A percentile compares a stretch with the other conserved stretches of the same genome.
phyloP scores from a whole-genome alignment of 2,113 vertebrate species.

The Scolopax mira region DNA sequence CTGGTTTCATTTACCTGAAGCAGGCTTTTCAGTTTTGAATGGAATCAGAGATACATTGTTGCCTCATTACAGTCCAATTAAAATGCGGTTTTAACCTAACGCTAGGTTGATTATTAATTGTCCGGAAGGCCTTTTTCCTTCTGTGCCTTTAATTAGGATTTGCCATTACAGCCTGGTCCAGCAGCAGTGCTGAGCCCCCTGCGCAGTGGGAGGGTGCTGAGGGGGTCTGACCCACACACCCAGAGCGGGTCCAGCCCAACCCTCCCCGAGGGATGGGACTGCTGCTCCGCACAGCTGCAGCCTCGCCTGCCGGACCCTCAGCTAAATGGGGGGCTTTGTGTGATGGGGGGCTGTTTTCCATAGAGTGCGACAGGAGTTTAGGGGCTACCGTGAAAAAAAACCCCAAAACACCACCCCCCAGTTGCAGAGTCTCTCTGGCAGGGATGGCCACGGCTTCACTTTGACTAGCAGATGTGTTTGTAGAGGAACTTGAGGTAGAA shows the following conservation, averaged over 20 bases:
- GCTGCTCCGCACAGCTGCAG: neutral
- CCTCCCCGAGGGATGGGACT: neutral
- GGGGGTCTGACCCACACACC: rapidly evolving
- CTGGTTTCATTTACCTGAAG: neutral
- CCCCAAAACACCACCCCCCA: neutral
- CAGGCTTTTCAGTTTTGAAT: neutral
- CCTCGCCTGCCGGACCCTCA: neutral
- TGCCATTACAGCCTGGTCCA: neutral
- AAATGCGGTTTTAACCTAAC: neutral
- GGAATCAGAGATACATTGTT: neutral
- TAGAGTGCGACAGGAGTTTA: neutral
- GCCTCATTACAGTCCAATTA: constrained; percentile 14
- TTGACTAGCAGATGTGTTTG: neutral
- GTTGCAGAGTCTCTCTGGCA: neutral
- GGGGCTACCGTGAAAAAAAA: no score
- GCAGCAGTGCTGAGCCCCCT: neutral
- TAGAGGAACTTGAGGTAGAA: neutral
- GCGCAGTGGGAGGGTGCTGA: rapidly evolving
- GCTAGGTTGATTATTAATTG: constrained; percentile 15
- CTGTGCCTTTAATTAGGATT: constrained; percentile 17
- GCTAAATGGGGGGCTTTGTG: neutral
- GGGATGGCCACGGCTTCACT: no score
- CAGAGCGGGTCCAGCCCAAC: rapidly evolving
- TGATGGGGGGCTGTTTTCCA: neutral
- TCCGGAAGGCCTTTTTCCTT: constrained; percentile 36